These are phyloP conservation scores for Melanotaenia trifasciata DNA, from an alignment of 2,797 vertebrate genomes.

Conservation along the genomic window DNA sequence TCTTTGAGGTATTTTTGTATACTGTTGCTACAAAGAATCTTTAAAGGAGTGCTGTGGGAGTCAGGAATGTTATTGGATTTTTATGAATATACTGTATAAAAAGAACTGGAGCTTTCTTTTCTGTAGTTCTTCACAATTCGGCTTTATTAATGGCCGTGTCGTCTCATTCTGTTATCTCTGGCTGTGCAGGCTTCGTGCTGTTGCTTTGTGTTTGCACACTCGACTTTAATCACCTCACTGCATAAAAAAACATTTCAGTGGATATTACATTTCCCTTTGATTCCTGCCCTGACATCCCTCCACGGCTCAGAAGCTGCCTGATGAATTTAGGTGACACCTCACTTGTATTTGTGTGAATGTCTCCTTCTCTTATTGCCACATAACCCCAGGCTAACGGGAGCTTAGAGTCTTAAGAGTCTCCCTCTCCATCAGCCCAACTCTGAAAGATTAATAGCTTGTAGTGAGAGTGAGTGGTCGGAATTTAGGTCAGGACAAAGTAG, in stretches of 20 bases:
- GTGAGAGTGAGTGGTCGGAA: conserved; percentile 46
- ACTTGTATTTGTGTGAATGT: conserved; percentile 6
- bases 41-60: neutral
- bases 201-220: neutral
- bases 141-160: neutral
- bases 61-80: neutral
- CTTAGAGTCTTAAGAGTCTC: conserved; percentile 35
- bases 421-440: conserved; percentile 35
- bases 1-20: neutral
- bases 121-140: neutral
- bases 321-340: conserved; percentile 21
- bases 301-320: neutral
- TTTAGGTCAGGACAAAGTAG: conserved; percentile 63
- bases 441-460: conserved; percentile 70
- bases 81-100: neutral
- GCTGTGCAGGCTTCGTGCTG: neutral
- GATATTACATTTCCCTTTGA: conserved; percentile 20
- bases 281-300: neutral
- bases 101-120: neutral
- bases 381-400: conserved; percentile 52
- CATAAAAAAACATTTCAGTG: neutral
- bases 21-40: neutral
- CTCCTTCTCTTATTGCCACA: conserved; percentile 31
- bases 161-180: neutral
- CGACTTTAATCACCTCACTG: conserved; percentile 9